Conservation (phyloP, 2,113 vertebrate genomes). For the Lophotis ruficrista region DNA sequence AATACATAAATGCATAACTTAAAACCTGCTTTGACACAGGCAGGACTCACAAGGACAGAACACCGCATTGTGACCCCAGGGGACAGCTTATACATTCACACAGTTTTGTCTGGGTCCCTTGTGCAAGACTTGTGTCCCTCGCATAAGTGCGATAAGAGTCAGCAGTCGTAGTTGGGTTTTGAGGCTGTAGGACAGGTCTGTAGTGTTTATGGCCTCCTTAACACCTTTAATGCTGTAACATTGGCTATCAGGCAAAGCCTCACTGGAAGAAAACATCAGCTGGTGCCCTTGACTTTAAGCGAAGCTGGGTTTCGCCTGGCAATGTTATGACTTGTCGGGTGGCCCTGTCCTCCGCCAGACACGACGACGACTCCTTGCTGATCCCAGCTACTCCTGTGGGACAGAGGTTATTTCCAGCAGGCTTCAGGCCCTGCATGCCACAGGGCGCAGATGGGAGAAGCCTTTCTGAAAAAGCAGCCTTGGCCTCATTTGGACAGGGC, state of each 20-base stretch:
- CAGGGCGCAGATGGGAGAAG: not conserved
- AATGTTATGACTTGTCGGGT: not conserved
- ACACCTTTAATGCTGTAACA: not conserved
- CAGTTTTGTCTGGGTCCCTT: not conserved
- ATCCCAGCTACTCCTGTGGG: accelerated
- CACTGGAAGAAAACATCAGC: not conserved
- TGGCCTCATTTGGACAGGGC: not conserved
- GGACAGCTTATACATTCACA: not conserved
- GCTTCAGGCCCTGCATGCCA: accelerated
- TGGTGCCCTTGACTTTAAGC: not conserved
- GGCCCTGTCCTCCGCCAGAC: not conserved
- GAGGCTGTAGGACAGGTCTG: not conserved
- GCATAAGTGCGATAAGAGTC: not conserved
- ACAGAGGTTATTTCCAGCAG: not conserved
- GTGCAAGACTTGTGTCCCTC: not conserved
- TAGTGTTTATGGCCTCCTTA: not conserved
- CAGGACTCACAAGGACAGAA: not conserved
- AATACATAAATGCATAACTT: not conserved
- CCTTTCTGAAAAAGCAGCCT: not conserved
- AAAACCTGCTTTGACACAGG: not conserved
- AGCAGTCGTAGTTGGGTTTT: not conserved
- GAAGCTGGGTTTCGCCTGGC: accelerated
- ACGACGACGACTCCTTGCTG: accelerated
- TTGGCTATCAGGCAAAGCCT: not conserved
- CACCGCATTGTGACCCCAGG: accelerated